phyloP scores from a whole-genome alignment of 2,797 vertebrate genomes.

The Phoeniculus purpureus region DNA sequence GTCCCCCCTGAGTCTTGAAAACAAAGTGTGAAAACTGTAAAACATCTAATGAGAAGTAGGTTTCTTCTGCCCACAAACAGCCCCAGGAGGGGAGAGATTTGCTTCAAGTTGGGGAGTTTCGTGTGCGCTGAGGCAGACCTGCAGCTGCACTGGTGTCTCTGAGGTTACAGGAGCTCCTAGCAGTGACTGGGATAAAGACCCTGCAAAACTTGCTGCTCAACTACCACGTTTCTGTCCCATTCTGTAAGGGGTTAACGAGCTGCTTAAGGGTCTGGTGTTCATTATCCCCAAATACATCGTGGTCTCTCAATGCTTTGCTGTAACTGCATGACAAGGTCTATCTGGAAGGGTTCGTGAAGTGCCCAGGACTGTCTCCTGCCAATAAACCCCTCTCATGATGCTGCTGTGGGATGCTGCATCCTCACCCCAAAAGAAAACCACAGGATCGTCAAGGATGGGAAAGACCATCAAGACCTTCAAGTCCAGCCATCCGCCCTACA shows the following conservation, averaged over 20 bases:
- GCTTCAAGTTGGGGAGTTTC: not conserved
- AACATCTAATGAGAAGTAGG: not conserved
- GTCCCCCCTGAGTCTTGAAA: not conserved
- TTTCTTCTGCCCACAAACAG: not conserved
- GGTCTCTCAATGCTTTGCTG: not conserved
- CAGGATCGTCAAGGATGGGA: too few relatives aligned
- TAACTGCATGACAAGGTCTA: not conserved
- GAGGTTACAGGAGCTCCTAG: not conserved
- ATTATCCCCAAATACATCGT: not conserved
- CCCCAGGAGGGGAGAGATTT: not conserved
- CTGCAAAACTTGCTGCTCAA: not conserved
- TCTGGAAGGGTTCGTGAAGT: not conserved
- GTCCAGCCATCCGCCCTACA: too few relatives aligned
- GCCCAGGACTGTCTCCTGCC: not conserved
- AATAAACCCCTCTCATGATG: rapidly evolving
- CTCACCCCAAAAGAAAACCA: not conserved
- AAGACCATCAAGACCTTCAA: too few relatives aligned
- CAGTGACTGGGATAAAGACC: not conserved
- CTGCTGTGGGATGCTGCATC: not conserved
- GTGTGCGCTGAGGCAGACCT: not conserved
- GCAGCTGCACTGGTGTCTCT: not conserved
- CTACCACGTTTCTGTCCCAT: not conserved
- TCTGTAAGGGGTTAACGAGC: not conserved
- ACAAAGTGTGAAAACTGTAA: not conserved
- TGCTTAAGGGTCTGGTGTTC: not conserved